Evolutionary conservation across 2,797 vertebrate species (phyloP), one percentile per base, ranked within the genome.

Genomic region (Erethizon dorsatum): DNA sequence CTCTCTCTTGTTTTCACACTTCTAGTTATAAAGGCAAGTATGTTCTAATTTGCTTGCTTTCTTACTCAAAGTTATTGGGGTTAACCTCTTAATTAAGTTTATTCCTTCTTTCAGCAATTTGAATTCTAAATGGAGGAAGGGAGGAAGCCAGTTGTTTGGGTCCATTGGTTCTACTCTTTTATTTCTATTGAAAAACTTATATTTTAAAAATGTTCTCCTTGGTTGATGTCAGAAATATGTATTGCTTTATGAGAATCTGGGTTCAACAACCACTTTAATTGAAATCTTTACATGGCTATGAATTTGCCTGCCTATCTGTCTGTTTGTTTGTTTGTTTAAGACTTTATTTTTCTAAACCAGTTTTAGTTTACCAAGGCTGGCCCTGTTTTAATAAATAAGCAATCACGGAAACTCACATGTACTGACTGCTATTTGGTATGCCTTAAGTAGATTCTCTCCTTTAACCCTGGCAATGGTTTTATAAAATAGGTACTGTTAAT

Each of bases 311-410:
- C 24, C 57, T 59, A 22, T 24, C 22, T 59, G 33, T 67, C 33
- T 67, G 65, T 67, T 15, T 67, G 65, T n/a, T 2, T 65, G 63
- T 65, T 17, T 65, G 63, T 65, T 65, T n/a, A 67, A n/a, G 33
- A 67, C 33, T 67, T 67, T n/a, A 15, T 67, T 67, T 67, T 67
- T 67, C 31, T 67, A 67, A 67, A 75, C 45, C 11, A 33, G 12
- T 75, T n/a, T 75, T 37, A 91, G 22, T 26, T 75, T 75, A 8
- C 17, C 12, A 52, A 33, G 17, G 59, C 15, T 83, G 26, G n/a
- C 80, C 56, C 75, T 73, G 41, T 83, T 91, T 95, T 69, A 69
- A 56, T 90, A 83, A 92, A 45, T 67, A 37, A 41, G 85, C 67
- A 59, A 37, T 47, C 41, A 54, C 83, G 78, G 56, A n/a, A 45